These are phyloP conservation scores for Morphnarchus princeps DNA, from an alignment of 2,113 vertebrate species.

Conservation along the genomic window DNA sequence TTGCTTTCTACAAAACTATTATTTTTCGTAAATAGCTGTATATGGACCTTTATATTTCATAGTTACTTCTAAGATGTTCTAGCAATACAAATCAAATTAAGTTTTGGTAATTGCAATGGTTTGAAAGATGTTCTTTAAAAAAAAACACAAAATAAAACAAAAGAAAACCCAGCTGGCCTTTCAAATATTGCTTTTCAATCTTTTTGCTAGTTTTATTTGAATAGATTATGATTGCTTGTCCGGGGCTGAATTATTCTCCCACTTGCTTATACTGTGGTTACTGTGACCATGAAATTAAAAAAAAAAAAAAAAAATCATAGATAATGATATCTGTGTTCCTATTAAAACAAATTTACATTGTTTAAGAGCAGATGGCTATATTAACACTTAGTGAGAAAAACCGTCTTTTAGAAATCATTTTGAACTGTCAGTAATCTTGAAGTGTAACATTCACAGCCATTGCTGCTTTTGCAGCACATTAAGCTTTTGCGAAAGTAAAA, in stretches of 20 bases:
- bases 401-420: constrained; percentile 71
- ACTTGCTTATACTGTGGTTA: neutral
- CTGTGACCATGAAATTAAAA: neutral
- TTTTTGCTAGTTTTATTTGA: neutral
- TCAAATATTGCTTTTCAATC: neutral
- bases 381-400: constrained; percentile 45
- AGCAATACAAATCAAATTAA: neutral
- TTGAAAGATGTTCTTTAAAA: neutral
- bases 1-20: neutral
- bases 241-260: neutral
- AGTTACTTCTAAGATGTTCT: neutral
- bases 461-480: constrained; percentile 74
- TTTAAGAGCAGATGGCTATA: constrained; percentile 64
- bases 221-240: neutral
- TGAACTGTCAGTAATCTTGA: constrained; percentile 78
- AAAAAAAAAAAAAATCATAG: neutral
- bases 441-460: constrained; percentile 65
- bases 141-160: neutral
- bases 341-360: constrained; percentile 21
- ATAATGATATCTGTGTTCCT: neutral
- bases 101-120: neutral
- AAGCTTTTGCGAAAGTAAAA: constrained; percentile 90
- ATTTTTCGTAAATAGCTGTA: neutral
- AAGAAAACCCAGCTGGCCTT: neutral
- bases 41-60: neutral